Evolutionary conservation across 2,797 vertebrate species (phyloP).

Genomic region (Leuciscus waleckii): DNA sequence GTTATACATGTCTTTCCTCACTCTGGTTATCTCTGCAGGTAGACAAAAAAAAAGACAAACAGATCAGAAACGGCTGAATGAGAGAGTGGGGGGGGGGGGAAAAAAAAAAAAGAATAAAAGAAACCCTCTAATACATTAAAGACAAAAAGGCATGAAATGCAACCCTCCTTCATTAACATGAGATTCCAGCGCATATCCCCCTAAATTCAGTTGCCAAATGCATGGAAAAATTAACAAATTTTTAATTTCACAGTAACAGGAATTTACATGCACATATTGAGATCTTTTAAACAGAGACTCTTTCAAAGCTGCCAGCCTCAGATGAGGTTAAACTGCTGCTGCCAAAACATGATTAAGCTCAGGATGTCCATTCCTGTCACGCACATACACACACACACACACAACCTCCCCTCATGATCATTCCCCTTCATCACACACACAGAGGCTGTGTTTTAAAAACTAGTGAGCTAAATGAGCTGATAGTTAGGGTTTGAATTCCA

Average conservation of each 20-base stretch:
- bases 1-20: slow-evolving; percentile 87
- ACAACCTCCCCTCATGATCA: not conserved
- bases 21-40: slow-evolving; percentile 85
- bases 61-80: slow-evolving; percentile 40
- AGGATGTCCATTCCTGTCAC: slow-evolving; percentile 29
- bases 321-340: slow-evolving; percentile 42
- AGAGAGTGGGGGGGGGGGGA: not conserved
- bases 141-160: not conserved
- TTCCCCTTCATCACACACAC: not conserved
- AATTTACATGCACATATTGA: not conserved
- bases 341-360: slow-evolving; percentile 49
- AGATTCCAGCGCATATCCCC: not conserved
- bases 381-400: slow-evolving; percentile 13
- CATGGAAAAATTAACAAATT: not conserved
- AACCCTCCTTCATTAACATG: not conserved
- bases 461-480: slow-evolving; percentile 11
- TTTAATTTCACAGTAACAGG: not conserved
- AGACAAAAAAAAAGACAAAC: not conserved
- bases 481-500: slow-evolving; percentile 3
- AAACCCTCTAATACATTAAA: too few relatives aligned
- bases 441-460: not conserved
- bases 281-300: slow-evolving; percentile 21
- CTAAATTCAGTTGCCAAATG: not conserved
- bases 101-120: too few relatives aligned
- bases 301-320: slow-evolving; percentile 31